Evolutionary conservation across 2,797 vertebrate species (phyloP), one percentile per base, ranked within the genome.

Genomic region (Cottoperca gobio): DNA sequence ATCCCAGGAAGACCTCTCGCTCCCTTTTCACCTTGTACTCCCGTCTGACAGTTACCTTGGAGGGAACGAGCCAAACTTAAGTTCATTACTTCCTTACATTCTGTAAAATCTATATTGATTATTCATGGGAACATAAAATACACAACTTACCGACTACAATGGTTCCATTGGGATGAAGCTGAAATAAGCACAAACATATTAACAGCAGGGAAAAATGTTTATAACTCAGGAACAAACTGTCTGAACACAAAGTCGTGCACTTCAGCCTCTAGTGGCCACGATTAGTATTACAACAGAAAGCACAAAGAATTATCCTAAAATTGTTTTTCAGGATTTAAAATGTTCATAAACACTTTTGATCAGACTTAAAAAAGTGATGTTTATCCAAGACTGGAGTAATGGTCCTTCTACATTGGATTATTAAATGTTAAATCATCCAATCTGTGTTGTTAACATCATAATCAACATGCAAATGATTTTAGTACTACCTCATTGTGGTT

Each of bases 1-100:
- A 93, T 86, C 53, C 97, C 98, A 57, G 96, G 95, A 73, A 92
- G 78, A 3, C 98, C 98, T 71, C 87, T 91, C 40, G 97, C 96
- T 40, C 98, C 98, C 63, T 96, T 98, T 54, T 98, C 96, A 88
- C 97, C 98, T 93, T 97, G 98, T 2, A 86, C 46, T 45, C 92
- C 88, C 0, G 89, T 90, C 85, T 78, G 84, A 77, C 91, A 92
- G 79, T 86, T 80, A 12, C 90, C 93, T 93, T 74, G 5, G 33
- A 76, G 10, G 81, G 43, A 74, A 35, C 73, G 69, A 35, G 5
- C 0, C 17, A 54, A 19, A 26, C 12, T 1, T 11, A 0, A 17
- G 0, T 45, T 21, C 16, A 23, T 26, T 39, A 2, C 8, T 33
- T 26, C n/a, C n/a, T n/a, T n/a, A n/a, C n/a, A n/a, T 17, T 8